Conservation (phyloP, 1,140 invertebrate species). For the Leptinotarsa lineolata region DNA sequence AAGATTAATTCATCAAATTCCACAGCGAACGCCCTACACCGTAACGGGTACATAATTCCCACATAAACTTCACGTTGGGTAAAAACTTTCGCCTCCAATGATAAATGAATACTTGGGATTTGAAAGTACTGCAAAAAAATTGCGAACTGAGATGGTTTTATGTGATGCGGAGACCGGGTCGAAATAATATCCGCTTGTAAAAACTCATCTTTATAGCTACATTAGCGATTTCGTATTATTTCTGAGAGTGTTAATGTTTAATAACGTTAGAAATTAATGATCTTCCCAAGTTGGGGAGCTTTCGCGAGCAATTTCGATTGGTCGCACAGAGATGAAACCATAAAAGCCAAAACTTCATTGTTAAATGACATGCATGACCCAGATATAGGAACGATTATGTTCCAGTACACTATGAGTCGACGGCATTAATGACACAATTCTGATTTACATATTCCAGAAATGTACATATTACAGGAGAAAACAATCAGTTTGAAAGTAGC, state of each 20-base stretch:
- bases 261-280: neutral
- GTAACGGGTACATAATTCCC: constrained; percentile 1
- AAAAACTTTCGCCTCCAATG: constrained; percentile 18
- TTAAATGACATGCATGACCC: no score
- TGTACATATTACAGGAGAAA: no score
- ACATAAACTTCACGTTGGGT: neutral
- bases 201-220: constrained; percentile 18
- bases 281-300: neutral
- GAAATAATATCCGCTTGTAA: constrained; percentile 15
- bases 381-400: no score
- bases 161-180: constrained; percentile 15
- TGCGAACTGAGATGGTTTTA: neutral
- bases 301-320: no score
- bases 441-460: no score
- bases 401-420: no score
- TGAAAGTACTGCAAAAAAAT: constrained; percentile 13
- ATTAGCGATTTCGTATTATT: constrained; percentile 8
- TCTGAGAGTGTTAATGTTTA: constrained; percentile 18
- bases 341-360: no score
- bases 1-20: neutral
- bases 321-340: no score
- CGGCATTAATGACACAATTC: no score
- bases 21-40: neutral
- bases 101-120: constrained; percentile 26
- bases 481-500: no score